Conservation (phyloP, 1,140 invertebrate genomes). For the Triops longicaudatus region DNA sequence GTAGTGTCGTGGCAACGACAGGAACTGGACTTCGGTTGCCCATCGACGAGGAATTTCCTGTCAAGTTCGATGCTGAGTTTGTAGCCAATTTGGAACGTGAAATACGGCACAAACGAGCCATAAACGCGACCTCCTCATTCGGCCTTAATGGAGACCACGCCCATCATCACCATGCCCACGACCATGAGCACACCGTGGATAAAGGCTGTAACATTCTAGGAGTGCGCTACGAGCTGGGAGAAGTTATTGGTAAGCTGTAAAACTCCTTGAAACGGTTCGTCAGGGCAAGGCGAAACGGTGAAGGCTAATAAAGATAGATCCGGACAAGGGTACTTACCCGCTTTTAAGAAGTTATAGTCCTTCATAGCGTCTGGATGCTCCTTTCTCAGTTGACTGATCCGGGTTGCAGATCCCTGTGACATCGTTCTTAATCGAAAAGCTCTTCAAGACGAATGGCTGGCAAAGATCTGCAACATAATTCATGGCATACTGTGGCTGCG, state of each 20-base stretch:
- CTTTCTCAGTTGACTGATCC: not conserved
- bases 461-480: not conserved
- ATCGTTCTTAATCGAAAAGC: not conserved
- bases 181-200: slow-evolving; percentile 29
- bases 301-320: not conserved
- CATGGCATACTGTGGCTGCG: not conserved
- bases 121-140: slow-evolving; percentile 17
- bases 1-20: slow-evolving; percentile 20
- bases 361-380: not conserved
- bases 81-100: slow-evolving; percentile 23
- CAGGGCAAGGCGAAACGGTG: not conserved
- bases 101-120: slow-evolving; percentile 22
- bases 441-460: not conserved
- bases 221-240: slow-evolving; percentile 35
- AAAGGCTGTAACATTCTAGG: slow-evolving; percentile 34
- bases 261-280: not conserved
- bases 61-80: slow-evolving; percentile 25
- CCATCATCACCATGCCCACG: slow-evolving; percentile 27
- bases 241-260: slow-evolving; percentile 33
- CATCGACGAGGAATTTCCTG: slow-evolving; percentile 25
- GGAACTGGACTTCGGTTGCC: slow-evolving; percentile 21
- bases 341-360: not conserved
- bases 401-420: not conserved
- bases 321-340: not conserved
- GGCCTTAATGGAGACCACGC: slow-evolving; percentile 18